phyloP scores from a whole-genome alignment of 2,888 invertebrate species.

The Leptinotarsa tumamoca region DNA sequence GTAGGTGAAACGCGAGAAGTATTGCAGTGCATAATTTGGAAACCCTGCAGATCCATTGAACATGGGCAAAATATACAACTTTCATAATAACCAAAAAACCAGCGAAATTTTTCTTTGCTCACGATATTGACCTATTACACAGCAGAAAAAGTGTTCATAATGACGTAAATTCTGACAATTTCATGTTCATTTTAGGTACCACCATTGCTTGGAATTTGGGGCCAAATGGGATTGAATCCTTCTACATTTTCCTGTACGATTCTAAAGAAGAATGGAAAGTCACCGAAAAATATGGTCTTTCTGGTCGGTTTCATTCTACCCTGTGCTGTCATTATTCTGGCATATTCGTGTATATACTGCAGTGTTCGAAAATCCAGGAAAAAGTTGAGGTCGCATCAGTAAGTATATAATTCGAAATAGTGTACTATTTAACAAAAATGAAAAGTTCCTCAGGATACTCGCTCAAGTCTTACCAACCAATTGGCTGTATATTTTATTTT shows the following conservation, averaged over 20 bases:
- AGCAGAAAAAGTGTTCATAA: too few relatives aligned
- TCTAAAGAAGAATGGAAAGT: slow-evolving; percentile 79
- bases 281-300: slow-evolving; percentile 88
- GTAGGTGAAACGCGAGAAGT: too few relatives aligned
- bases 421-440: too few relatives aligned
- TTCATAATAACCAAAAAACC: too few relatives aligned
- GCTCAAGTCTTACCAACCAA: slow-evolving; percentile 38
- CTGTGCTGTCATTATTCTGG: slow-evolving; percentile 85
- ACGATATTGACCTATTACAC: slow-evolving; percentile 7
- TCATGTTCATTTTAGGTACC: slow-evolving; percentile 72
- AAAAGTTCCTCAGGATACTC: too few relatives aligned
- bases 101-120: too few relatives aligned
- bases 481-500: too few relatives aligned
- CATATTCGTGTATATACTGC: slow-evolving; percentile 89
- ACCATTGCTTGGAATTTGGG: slow-evolving; percentile 86
- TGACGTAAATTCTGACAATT: background rate
- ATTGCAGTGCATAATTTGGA: too few relatives aligned
- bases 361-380: slow-evolving; percentile 80
- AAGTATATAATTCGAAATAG: slow-evolving; percentile 55
- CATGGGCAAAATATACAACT: too few relatives aligned
- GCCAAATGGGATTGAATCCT: slow-evolving; percentile 82
- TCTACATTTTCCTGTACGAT: slow-evolving; percentile 92
- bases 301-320: slow-evolving; percentile 86
- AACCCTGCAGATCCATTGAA: too few relatives aligned
- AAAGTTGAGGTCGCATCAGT: slow-evolving; percentile 80